Base-by-base conservation (phyloP, 2,113 vertebrate genomes). In the Larimichthys polyactis region DNA sequence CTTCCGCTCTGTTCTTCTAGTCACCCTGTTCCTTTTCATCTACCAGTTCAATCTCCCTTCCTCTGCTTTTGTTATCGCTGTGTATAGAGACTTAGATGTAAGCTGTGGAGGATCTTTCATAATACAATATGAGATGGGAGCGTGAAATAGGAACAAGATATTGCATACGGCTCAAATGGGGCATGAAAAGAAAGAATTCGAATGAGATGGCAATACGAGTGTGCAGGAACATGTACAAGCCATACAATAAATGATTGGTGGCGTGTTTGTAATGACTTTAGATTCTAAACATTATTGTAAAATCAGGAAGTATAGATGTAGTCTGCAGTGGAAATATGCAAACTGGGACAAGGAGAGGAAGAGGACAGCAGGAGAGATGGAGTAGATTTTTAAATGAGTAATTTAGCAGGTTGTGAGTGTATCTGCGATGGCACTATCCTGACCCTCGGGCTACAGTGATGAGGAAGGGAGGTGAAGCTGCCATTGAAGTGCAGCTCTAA, bases 121-220 rank as follows among this genome's bases (percentile, higher is more conserved):
- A 84, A 89, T 86, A 85, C 86, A 81, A 84, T 77, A 66, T 68
- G 78, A 89, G 72, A 89, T 62, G 69, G 70, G 54, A 87, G 72
- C 20, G 1, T 85, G 88, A 90, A 92, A 90, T 87, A 78, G 80
- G 84, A 89, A 65, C 77, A 82, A 82, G 87, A 86, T 77, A 89
- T 87, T 89, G 84, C 83, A 74, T 60, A 68, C 19, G 24, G 52
- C 84, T 90, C 69, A 93, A 91, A 92, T 91, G 90, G 87, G 78
- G 64, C 89, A 79, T 93, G 85, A 88, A 89, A 85, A 85, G 57
- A 65, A 83, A 84, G 52, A 22, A 55, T 29, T 43, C 19, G 48
- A 83, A 85, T 78, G 79, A 86, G 76, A 78, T 74, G 86, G 78
- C 70, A 68, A 63, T 49, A 71, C 16, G 0, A 83, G 24, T n/a